Evolutionary conservation across 2,113 vertebrate genomes (phyloP).

Genomic region (Gnathonemus echidnorhynchus): DNA sequence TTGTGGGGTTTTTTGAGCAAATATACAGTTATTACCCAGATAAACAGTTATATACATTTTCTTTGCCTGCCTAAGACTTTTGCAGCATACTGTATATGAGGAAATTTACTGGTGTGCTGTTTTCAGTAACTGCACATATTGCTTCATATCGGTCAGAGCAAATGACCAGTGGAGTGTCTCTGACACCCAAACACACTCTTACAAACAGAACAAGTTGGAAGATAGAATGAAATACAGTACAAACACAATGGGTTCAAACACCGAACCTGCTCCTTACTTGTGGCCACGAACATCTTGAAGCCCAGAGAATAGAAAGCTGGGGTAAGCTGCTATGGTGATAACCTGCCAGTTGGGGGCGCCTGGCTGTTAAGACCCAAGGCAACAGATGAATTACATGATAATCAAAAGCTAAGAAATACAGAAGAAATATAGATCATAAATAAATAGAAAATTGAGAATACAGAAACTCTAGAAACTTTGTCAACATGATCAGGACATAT

Average conservation of each 20-base stretch:
- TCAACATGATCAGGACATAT: neutral
- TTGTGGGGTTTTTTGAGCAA: neutral
- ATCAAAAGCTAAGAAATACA: neutral
- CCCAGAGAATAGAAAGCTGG: neutral
- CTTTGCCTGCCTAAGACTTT: neutral
- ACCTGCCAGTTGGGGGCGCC: neutral
- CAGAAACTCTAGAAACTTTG: neutral
- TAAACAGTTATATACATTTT: neutral
- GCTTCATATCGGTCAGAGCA: neutral
- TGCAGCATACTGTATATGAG: neutral
- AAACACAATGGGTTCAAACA: neutral
- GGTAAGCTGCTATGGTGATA: neutral
- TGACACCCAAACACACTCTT: neutral
- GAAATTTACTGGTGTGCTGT: neutral
- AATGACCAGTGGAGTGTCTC: neutral
- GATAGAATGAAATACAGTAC: neutral
- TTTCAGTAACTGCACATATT: neutral
- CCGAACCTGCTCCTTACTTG: neutral
- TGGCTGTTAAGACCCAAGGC: neutral
- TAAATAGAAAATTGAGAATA: neutral
- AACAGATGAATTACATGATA: neutral
- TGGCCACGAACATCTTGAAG: neutral
- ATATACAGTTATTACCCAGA: neutral
- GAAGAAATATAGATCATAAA: neutral
- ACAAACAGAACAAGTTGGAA: neutral